A percentile compares a stretch with the other conserved stretches of the same genome.
Evolutionary conservation across 2,888 invertebrate genomes (phyloP).

Genomic region (Agrochola lota): DNA sequence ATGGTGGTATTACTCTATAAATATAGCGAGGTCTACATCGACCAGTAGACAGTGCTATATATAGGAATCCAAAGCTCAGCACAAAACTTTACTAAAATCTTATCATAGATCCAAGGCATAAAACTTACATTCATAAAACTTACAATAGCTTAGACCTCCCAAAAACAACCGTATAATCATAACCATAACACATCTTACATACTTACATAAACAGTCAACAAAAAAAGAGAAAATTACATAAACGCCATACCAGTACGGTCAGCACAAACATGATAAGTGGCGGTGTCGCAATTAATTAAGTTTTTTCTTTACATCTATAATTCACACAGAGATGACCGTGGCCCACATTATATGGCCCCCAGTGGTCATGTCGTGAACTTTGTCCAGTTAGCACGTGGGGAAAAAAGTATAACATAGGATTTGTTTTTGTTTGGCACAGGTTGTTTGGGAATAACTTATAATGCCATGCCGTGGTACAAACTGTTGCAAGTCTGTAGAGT

Average conservation of each 20-base stretch:
- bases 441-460: neutral
- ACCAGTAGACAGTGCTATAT: neutral
- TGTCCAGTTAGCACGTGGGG: slow-evolving; percentile 38
- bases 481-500: neutral
- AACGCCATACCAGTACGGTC: slow-evolving; percentile 42
- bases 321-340: slow-evolving; percentile 71
- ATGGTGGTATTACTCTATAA: too few relatives aligned
- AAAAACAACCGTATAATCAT: slow-evolving; percentile 12
- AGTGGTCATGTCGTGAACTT: slow-evolving; percentile 47
- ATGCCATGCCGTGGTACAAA: neutral
- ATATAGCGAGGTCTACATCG: neutral
- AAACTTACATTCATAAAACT: neutral
- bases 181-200: neutral
- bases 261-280: slow-evolving; percentile 54
- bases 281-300: slow-evolving; percentile 69
- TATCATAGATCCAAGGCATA: neutral
- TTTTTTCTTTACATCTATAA: slow-evolving; percentile 68
- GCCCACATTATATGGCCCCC: slow-evolving; percentile 64
- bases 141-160: neutral
- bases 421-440: slow-evolving; percentile 5
- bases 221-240: slow-evolving; percentile 39
- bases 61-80: neutral
- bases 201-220: slow-evolving; percentile 32
- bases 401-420: slow-evolving; percentile 33
- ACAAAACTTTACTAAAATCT: neutral